Evolutionary conservation across 2,888 invertebrate species (phyloP), one percentile per base, ranked within the genome.

Genomic region (Oligia strigilis): DNA sequence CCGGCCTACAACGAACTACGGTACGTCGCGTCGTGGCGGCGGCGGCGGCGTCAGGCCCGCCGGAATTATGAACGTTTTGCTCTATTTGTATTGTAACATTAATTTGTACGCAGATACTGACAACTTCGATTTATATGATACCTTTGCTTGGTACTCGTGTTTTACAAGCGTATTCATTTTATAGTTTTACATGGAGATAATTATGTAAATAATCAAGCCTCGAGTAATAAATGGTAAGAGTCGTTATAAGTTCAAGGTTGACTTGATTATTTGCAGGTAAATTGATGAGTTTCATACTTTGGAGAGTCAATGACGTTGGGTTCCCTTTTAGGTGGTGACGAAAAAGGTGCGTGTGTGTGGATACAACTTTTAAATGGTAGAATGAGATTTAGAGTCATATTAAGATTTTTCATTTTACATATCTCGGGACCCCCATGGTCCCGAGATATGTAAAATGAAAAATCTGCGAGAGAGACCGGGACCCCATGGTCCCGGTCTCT

Each of bases 11-110:
- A 80, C 78, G 78, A 81, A 78, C 83, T 76, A 72, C 66, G 81
- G 78, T 79, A 80, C 78, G 71, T 76, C 86, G 82, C 71, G 62
- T 43, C 71, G 80, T 62, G 64, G 78, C 82, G 76, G 80, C 76
- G 76, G 80, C 76, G 80, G 58, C 78, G 72, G 75, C 73, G 55
- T 70, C 73, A 83, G 72, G 82, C 75, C 81, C 86, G 72, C 75
- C 83, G 83, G 79, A 84, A 85, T 87, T 85, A 83, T 87, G 81
- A 85, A 73, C 78, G 85, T 91, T 90, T 90, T 90, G 86, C 84
- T 90, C 88, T 86, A 88, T 90, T 91, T 91, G 83, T 88, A 83
- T 76, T 82, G 81, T 72, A 85, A 77, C 76, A 84, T 80, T 40
- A 40, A 40, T 40, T 84, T 78, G 82, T 87, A 88, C 77, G 73